Base-by-base conservation (phyloP, 2,888 invertebrate genomes). In the Aethes cnicana region DNA sequence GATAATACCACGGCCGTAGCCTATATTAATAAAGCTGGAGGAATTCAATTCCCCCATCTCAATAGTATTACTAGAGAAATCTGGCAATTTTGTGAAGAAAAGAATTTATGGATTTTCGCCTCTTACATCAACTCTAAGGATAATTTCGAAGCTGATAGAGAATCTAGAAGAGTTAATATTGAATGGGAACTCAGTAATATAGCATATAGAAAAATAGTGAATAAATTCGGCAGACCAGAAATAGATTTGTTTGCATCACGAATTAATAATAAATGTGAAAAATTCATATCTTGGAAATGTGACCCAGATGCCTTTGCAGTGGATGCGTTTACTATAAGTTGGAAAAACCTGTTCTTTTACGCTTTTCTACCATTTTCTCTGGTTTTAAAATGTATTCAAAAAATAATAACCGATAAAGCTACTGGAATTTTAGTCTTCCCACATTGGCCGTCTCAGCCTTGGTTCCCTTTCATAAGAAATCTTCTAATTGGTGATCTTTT, bases 351-450 rank as follows among this genome's bases (percentile, higher is more conserved):
- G 4, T 28, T 37, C 20, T 52, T 52, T 25, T 52, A 52, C 16
- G 52, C 44, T 4, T 44, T 52, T 16, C 44, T 32, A n/a, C 46
- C 50, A 7, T 52, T 46, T 36, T 9, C 39, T 3, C 39, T 53
- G 25, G 46, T 53, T 14, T 14, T 52, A 30, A 53, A 47, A 35
- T 17, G 42, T 8, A 20, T 53, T n/a, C 23, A 23, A 23, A 47
- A 53, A 41, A 32, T 53, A 4, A 47, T 43, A 6, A 16, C 8
- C 1, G 48, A 54, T n/a, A 44, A 39, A n/a, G 44, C 48, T 8
- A 37, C 4, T 7, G 48, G 41, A 18, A 54, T 54, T 20, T 5
- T 54, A 8, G 48, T 49, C n/a, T 43, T 54, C 0, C 48, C 48
- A 8, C 14, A 11, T 4, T 47, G 46, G 52, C 30, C 44, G 7